These are phyloP conservation scores for Drosophila baimaii DNA, from an alignment of 1,140 invertebrate species.

Conservation along the genomic window DNA sequence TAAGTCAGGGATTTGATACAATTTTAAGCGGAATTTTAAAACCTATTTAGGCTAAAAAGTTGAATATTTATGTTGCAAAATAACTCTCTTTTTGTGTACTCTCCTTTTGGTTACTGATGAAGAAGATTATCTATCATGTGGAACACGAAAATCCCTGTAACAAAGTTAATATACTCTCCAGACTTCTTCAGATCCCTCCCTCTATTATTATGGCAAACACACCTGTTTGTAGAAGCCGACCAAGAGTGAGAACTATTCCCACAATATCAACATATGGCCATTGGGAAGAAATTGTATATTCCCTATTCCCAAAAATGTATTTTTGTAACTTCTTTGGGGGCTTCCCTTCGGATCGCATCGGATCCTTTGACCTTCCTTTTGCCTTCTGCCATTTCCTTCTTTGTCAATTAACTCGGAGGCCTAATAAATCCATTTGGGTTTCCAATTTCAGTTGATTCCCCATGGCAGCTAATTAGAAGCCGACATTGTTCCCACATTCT, in stretches of 20 bases:
- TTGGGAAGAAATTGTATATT: constrained; percentile 1
- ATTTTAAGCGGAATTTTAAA: not conserved
- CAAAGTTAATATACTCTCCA: not conserved
- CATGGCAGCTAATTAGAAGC: constrained; percentile 33
- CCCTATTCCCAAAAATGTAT: not conserved
- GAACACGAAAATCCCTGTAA: not conserved
- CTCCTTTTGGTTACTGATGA: too few relatives aligned
- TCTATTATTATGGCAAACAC: not conserved
- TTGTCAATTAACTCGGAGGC: constrained; percentile 48
- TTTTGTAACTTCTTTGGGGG: constrained; percentile 22
- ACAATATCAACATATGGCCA: constrained; percentile 24
- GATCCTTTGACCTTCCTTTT: constrained; percentile 44
- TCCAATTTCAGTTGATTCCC: constrained; percentile 46
- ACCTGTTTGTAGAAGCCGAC: constrained; percentile 11
- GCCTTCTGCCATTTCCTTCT: constrained; percentile 11
- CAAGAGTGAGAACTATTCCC: constrained; percentile 21
- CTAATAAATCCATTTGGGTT: constrained; percentile 70
- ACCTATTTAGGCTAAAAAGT: not conserved
- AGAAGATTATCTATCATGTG: not conserved
- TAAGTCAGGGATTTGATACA: not conserved
- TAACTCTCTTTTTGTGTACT: too few relatives aligned
- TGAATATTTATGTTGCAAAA: not conserved
- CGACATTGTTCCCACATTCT: constrained; percentile 14
- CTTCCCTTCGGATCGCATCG: constrained; percentile 12
- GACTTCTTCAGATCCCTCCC: not conserved